Base-by-base conservation (phyloP, 1,140 invertebrate species). In the Leptestheria dahalacensis region DNA sequence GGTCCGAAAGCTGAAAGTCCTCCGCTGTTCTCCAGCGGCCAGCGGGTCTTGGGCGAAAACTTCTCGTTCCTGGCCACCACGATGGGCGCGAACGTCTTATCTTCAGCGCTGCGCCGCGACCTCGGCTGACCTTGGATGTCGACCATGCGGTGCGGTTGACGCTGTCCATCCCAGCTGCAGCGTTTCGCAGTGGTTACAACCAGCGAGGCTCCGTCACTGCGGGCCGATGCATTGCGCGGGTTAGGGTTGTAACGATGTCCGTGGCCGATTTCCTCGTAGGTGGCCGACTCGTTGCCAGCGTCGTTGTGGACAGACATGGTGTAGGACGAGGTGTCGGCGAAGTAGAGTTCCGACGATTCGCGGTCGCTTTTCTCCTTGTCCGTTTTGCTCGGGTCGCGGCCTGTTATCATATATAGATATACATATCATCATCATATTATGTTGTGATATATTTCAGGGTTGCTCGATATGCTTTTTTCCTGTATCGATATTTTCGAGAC, bases 251-350 rank as follows among this genome's bases (percentile, higher is more conserved):
- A 50, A 21, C 58, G 58, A 26, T 51, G 61, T 4, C 54, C 50
- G 51, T 60, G 61, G 21, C 33, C 54, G 23, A 62, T 62, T 51
- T 62, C 61, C 28, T 62, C 61, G 25, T 62, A 62, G 33, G 50
- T 62, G 29, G 54, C 54, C 23, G 61, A 62, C 54, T 61, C 57
- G 20, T 57, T 57, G 23, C 63, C 63, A 25, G 61, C 61, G 65
- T 79, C 78, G 64, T 79, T 79, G 64, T 81, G 77, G 2, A 84
- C 74, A 57, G 82, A 84, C 60, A 83, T 80, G 67, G 83, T 83
- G 51, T 53, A 62, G 53, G 85, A 88, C n/a, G 84, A 87, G 1
- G 88, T 85, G 66, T 89, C 85, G 1, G 85, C 86, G 68, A 88
- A 88, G 67, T 90, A 88, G 1, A 90, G 76, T 71, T 90, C 86